Conservation (phyloP, 2,797 vertebrate genomes). For the Sparus aurata region DNA sequence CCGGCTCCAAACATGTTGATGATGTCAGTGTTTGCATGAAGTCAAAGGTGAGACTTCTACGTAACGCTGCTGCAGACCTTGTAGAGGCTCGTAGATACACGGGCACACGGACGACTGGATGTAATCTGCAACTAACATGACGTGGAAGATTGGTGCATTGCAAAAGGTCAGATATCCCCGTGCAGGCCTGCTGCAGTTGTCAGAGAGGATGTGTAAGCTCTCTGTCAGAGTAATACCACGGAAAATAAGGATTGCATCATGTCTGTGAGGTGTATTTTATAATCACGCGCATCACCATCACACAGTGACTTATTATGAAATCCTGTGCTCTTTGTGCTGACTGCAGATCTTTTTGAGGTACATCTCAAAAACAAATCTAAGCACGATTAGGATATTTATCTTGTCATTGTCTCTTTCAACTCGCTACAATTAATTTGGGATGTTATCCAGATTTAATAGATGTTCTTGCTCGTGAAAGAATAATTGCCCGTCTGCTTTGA, state of each 20-base stretch:
- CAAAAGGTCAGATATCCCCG: constrained; percentile 65
- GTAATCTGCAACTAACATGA: constrained; percentile 66
- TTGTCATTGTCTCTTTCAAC: constrained; percentile 45
- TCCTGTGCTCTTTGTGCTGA: constrained; percentile 25
- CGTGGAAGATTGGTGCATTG: constrained; percentile 52
- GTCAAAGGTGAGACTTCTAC: constrained; percentile 74
- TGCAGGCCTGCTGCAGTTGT: constrained; percentile 48
- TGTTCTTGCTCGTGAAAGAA: constrained; percentile 50
- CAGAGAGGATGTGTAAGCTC: constrained; percentile 57
- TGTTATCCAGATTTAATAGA: constrained; percentile 53
- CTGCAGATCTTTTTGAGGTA: constrained; percentile 6
- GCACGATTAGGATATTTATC: constrained; percentile 40
- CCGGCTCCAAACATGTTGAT: constrained; percentile 43
- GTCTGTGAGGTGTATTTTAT: constrained; percentile 43
- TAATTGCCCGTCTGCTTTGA: constrained; percentile 52
- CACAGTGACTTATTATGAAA: constrained; percentile 39
- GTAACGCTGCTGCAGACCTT: constrained; percentile 48
- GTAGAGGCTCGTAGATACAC: constrained; percentile 38
- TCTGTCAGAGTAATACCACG: constrained; percentile 40
- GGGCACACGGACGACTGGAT: constrained; percentile 46
- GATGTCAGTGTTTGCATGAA: constrained; percentile 57
- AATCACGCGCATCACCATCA: constrained; percentile 43
- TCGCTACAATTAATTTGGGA: constrained; percentile 41
- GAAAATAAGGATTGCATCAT: constrained; percentile 50
- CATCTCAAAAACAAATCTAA: constrained; percentile 19